Conservation (phyloP, 1,140 invertebrate species). For the Papilio aristodemus region DNA sequence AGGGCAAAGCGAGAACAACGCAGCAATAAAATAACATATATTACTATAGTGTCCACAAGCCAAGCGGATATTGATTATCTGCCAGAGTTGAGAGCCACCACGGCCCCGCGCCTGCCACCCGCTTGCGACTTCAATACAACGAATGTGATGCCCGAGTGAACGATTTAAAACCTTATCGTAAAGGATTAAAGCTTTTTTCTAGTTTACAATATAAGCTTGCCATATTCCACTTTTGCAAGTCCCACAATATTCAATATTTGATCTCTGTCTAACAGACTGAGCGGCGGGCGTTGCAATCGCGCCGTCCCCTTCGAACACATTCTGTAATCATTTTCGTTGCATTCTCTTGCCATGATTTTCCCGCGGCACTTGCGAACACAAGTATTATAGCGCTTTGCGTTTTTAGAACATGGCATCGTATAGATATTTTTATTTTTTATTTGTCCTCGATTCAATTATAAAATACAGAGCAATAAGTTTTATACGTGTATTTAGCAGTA, state of each 20-base stretch:
- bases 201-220: conserved; percentile 34
- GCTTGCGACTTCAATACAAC: conserved; percentile 44
- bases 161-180: conserved; percentile 44
- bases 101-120: conserved; percentile 56
- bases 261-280: conserved; percentile 79
- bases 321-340: conserved; percentile 79
- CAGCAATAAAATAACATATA: conserved; percentile 78
- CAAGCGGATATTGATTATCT: conserved; percentile 82
- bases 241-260: conserved; percentile 76
- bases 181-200: conserved; percentile 55
- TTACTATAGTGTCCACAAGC: conserved; percentile 81
- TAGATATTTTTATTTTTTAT: conserved; percentile 9
- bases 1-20: conserved; percentile 50
- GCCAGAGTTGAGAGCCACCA: conserved; percentile 79
- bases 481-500: neutral
- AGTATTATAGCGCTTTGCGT: conserved; percentile 62
- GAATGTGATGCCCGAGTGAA: conserved; percentile 43
- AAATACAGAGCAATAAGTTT: conserved; percentile 2
- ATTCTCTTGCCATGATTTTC: conserved; percentile 79
- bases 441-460: conserved; percentile 14
- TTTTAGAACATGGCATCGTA: conserved; percentile 39
- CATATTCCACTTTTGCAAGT: conserved; percentile 55
- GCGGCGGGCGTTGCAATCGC: conserved; percentile 68
- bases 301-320: conserved; percentile 71
- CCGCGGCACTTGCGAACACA: conserved; percentile 66